Conservation (phyloP, 2,888 invertebrate species). For the Celastrina argiolus region DNA sequence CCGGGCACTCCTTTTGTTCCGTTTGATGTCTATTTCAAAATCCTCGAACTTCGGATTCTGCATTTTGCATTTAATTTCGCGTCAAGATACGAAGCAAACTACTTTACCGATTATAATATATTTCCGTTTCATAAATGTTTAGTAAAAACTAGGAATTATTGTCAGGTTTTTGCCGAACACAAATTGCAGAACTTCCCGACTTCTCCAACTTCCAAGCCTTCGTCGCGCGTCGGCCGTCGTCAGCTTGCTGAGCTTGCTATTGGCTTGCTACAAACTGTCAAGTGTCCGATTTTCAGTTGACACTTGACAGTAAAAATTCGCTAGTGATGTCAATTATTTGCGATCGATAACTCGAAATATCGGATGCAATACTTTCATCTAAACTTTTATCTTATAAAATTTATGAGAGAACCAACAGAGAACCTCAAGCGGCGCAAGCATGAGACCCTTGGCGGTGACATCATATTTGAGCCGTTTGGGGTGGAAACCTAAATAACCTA, state of each 20-base stretch:
- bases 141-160: neutral
- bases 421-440: no score
- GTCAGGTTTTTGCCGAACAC: neutral
- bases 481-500: no score
- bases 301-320: neutral
- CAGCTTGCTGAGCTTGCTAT: neutral
- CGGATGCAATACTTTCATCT: no score
- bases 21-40: conserved; percentile 60
- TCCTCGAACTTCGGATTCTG: conserved; percentile 55
- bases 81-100: conserved; percentile 29
- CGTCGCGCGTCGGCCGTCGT: neutral
- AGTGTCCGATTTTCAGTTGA: no score
- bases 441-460: no score
- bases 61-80: conserved; percentile 21
- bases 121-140: neutral
- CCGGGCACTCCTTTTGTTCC: conserved; percentile 39
- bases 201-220: no score
- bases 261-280: no score
- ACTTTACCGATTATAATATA: neutral
- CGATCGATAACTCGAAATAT: no score
- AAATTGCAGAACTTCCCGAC: neutral
- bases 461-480: no score
- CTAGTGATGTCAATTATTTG: no score
- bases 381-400: no score
- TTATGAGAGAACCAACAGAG: no score